phyloP scores from a whole-genome alignment of 2,113 vertebrate species.

The Pterophyllum scalare region DNA sequence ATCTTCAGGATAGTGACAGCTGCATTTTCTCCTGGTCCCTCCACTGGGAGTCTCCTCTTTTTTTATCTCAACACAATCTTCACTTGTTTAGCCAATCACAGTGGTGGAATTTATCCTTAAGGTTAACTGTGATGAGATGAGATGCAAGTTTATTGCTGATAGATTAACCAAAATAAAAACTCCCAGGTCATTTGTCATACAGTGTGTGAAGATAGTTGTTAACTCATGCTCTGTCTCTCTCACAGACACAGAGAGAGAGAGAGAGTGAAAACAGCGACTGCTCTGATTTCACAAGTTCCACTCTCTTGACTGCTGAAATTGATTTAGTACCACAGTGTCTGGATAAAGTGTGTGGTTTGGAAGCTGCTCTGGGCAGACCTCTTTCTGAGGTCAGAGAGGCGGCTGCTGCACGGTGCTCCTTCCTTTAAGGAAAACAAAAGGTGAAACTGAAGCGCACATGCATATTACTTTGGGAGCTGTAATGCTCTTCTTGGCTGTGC shows the following conservation, averaged over 20 bases:
- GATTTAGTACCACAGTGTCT: constrained; percentile 1
- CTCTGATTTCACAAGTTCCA: constrained; percentile 1
- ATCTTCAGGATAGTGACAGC: too few species aligned
- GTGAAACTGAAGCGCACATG: too few species aligned
- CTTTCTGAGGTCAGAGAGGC: background rate
- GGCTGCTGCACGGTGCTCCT: background rate
- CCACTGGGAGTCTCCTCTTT: background rate
- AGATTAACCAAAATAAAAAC: too few species aligned
- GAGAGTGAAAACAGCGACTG: background rate
- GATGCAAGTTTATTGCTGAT: too few species aligned
- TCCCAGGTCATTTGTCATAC: too few species aligned
- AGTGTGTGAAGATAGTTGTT: too few species aligned
- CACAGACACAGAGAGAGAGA: background rate
- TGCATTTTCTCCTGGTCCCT: too few species aligned
- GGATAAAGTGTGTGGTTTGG: constrained; percentile 38
- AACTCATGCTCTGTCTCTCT: too few species aligned
- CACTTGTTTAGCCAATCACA: background rate
- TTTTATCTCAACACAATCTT: background rate
- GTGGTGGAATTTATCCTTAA: background rate
- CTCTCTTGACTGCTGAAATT: constrained; percentile 1
- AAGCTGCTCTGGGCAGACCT: background rate
- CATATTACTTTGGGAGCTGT: too few species aligned
- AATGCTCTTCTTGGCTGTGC: too few species aligned
- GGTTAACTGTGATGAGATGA: background rate
- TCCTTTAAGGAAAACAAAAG: background rate